Percentiles rank a stretch among this genome's conserved stretches.
phyloP scores from a whole-genome alignment of 2,113 vertebrate species.

The Oxyura jamaicensis region DNA sequence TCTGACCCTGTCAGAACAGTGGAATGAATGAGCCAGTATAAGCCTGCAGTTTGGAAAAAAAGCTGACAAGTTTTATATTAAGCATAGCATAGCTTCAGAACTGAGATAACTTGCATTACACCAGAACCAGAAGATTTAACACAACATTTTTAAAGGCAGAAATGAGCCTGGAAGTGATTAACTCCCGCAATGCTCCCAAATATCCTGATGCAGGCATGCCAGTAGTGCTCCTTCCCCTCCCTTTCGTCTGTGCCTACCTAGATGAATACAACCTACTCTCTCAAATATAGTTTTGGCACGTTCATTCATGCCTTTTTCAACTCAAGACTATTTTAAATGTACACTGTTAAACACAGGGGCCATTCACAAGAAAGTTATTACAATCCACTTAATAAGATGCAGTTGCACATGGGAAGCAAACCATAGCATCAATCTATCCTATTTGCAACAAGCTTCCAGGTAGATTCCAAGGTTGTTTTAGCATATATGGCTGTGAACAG shows the following conservation, averaged over 20 bases:
- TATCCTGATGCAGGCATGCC: not conserved
- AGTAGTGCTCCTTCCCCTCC: not conserved
- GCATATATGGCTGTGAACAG: not conserved
- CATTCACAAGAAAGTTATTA: constrained; percentile 45
- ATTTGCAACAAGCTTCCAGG: not conserved
- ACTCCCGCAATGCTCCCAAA: constrained; percentile 12
- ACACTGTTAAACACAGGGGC: constrained; percentile 11
- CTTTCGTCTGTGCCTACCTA: not conserved
- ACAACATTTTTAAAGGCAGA: constrained; percentile 19
- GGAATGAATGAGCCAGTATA: constrained; percentile 11
- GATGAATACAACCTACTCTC: constrained; percentile 49
- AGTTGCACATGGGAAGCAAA: constrained; percentile 16
- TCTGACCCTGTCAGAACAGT: not conserved
- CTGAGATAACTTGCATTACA: not conserved
- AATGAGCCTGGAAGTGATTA: constrained; percentile 45
- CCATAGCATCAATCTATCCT: not conserved
- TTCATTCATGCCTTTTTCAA: constrained; percentile 54
- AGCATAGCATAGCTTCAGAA: not conserved
- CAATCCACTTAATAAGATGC: constrained; percentile 43
- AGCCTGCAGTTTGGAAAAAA: not conserved
- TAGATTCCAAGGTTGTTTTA: not conserved
- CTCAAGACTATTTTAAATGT: constrained; percentile 29
- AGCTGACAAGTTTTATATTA: not conserved
- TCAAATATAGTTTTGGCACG: constrained; percentile 40
- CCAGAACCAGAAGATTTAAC: not conserved